Conservation (phyloP, 2,888 invertebrate genomes). For the Drosophila imparisetae region DNA sequence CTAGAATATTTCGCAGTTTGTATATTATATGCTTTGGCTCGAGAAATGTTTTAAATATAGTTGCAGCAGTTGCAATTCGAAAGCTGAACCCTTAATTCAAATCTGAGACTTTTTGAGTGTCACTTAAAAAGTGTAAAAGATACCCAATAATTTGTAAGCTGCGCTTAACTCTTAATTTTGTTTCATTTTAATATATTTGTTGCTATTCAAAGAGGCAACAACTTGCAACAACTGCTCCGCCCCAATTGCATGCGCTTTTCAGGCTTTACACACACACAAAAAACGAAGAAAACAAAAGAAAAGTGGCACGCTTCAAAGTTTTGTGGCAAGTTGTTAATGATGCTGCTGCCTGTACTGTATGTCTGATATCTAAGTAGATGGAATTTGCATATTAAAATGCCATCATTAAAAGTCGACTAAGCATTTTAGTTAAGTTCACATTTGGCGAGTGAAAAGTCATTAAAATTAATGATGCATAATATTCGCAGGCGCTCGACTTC, state of each 20-base stretch:
- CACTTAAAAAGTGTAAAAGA: neutral
- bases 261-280: neutral
- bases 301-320: slow-evolving; percentile 14
- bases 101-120: neutral
- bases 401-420: slow-evolving; percentile 55
- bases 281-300: neutral
- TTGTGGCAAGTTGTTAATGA: slow-evolving; percentile 57
- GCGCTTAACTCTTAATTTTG: neutral
- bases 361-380: slow-evolving; percentile 9
- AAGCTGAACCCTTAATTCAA: neutral
- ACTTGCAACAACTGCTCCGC: neutral
- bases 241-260: slow-evolving; percentile 11
- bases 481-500: slow-evolving; percentile 9
- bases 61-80: neutral
- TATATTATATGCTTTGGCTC: neutral
- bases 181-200: neutral
- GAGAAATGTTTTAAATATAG: neutral
- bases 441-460: slow-evolving; percentile 58
- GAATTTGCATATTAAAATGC: slow-evolving; percentile 45
- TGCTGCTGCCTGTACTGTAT: slow-evolving; percentile 4
- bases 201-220: neutral
- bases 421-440: slow-evolving; percentile 38
- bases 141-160: neutral
- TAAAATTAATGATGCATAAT: slow-evolving; percentile 75
- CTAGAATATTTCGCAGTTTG: neutral